These are phyloP conservation scores for Emys orbicularis DNA, from an alignment of 2,797 vertebrate species.

Conservation along the genomic window DNA sequence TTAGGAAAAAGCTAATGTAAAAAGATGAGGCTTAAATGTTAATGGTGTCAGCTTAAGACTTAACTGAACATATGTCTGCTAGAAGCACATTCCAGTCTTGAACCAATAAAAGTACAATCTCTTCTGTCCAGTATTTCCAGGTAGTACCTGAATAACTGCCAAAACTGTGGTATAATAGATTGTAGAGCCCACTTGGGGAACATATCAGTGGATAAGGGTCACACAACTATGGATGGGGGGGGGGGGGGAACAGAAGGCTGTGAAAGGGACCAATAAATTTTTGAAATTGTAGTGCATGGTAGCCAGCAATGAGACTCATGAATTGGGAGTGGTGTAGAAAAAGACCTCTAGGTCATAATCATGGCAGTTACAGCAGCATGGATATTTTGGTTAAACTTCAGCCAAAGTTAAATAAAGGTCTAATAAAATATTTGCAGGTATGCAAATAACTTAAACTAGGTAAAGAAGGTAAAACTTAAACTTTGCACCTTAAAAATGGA, in stretches of 20 bases:
- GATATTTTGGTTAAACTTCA: not conserved
- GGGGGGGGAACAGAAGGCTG: not conserved
- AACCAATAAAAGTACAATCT: not conserved
- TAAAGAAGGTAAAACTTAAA: not conserved
- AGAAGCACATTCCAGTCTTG: not conserved
- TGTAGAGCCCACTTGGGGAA: not conserved
- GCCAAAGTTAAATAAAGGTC: not conserved
- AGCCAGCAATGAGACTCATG: not conserved
- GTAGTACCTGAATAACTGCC: not conserved
- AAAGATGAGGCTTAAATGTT: conserved; percentile 29
- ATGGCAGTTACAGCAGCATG: not conserved
- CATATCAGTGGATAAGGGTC: not conserved
- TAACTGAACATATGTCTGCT: not conserved
- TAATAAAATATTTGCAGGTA: not conserved
- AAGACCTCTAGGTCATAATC: not conserved
- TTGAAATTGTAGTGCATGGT: not conserved
- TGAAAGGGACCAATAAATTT: not conserved
- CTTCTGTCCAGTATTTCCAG: accelerated
- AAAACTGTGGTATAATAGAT: accelerated
- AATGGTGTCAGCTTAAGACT: not conserved
- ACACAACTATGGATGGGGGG: not conserved
- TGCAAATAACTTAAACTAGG: too few species aligned
- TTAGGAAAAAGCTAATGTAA: conserved; percentile 23
- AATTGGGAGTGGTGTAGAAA: not conserved
- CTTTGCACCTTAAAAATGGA: not conserved